A percentile compares a stretch with the other conserved stretches of the same genome.
Conservation (phyloP, 30 jellyfish, hydroid and myxozoan species). For the Chrysaora quinquecirrha region DNA sequence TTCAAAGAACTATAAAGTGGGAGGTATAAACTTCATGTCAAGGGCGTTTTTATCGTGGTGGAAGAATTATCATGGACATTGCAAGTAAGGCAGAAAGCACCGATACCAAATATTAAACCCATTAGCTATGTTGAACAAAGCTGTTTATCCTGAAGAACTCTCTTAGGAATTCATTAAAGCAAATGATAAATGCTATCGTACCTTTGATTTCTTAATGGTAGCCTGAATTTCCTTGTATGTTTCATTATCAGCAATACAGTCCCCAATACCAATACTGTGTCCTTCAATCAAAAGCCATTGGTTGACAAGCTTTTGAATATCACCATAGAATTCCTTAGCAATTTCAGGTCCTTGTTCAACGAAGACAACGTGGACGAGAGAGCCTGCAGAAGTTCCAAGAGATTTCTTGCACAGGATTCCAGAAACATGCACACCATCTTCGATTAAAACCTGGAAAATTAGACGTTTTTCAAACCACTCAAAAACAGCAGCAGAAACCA, state of each 20-base stretch:
- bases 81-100: too few species aligned
- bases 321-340: slow-evolving; percentile 96
- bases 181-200: not conserved
- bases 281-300: slow-evolving; percentile 93
- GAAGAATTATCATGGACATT: too few species aligned
- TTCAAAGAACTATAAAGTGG: too few species aligned
- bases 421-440: slow-evolving; percentile 89
- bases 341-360: slow-evolving; percentile 95
- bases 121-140: too few species aligned
- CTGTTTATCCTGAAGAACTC: too few species aligned
- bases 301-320: slow-evolving; percentile 88
- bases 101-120: too few species aligned
- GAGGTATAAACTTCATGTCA: too few species aligned
- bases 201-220: slow-evolving; percentile 91
- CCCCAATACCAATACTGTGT: slow-evolving; percentile 99
- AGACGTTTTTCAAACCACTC: not conserved
- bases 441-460: slow-evolving; percentile 89
- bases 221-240: slow-evolving; percentile 92
- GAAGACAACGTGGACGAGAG: slow-evolving; percentile 93
- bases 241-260: slow-evolving; percentile 98
- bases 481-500: too few species aligned
- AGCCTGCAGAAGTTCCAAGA: slow-evolving; percentile 97
- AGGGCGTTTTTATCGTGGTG: too few species aligned
- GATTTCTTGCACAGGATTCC: slow-evolving; percentile 97
- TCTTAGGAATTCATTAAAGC: too few species aligned